Conservation (phyloP, 2,113 vertebrate species). For the Chionomys nivalis region DNA sequence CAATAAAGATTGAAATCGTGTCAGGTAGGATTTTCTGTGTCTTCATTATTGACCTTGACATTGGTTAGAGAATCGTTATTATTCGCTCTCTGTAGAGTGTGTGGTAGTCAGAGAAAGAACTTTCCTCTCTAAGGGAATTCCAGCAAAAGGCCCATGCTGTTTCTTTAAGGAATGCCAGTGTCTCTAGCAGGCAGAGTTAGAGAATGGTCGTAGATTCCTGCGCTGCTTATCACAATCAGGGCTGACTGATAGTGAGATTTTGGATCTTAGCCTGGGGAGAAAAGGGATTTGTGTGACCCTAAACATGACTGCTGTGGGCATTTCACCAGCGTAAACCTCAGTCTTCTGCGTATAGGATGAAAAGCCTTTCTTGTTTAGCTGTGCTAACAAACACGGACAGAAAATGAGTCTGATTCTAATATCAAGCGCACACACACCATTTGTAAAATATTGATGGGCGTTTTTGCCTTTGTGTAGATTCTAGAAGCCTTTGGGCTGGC, state of each 20-base stretch:
- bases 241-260: neutral
- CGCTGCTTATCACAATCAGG: neutral
- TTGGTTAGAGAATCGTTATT: neutral
- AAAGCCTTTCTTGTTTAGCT: neutral
- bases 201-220: neutral
- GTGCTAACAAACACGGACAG: neutral
- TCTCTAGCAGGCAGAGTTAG: neutral
- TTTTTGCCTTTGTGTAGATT: neutral
- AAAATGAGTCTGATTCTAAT: neutral
- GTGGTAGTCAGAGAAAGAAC: neutral
- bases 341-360: neutral
- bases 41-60: neutral
- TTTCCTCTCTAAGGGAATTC: neutral
- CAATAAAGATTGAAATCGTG: neutral
- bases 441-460: constrained; percentile 3
- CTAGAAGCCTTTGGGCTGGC: neutral
- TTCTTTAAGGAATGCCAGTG: neutral
- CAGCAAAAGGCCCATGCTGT: neutral
- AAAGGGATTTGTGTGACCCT: neutral
- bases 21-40: neutral
- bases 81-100: neutral
- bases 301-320: neutral
- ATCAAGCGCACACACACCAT: neutral
- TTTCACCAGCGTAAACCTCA: neutral
- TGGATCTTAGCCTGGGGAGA: neutral